phyloP scores from a whole-genome alignment of 2,113 vertebrate genomes.

The Corythornis madagascariensis region DNA sequence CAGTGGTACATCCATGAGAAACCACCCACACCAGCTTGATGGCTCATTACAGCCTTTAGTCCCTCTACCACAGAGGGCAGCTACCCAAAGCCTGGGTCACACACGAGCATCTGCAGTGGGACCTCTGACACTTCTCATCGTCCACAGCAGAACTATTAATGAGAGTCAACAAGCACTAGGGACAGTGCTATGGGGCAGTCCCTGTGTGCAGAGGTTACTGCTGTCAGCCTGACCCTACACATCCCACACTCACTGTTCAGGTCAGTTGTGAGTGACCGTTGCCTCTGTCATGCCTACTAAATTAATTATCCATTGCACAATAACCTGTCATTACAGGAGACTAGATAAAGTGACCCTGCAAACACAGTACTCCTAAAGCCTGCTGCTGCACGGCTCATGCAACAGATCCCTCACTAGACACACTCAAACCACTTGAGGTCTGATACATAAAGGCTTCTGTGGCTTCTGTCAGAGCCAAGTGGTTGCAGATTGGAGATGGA shows the following conservation, averaged over 20 bases:
- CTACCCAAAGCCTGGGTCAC: neutral
- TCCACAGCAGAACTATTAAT: neutral
- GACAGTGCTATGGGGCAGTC: neutral
- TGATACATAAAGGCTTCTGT: neutral
- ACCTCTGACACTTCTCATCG: neutral
- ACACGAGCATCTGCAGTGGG: neutral
- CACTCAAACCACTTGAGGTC: neutral
- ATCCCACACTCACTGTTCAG: neutral
- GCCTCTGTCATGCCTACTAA: neutral
- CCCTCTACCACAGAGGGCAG: neutral
- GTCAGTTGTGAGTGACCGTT: neutral
- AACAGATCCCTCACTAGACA: neutral
- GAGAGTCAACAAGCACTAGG: neutral
- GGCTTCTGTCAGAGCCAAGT: neutral
- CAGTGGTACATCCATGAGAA: neutral
- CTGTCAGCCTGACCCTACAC: neutral
- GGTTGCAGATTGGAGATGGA: neutral
- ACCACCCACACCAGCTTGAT: neutral
- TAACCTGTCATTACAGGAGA: neutral
- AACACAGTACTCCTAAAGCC: neutral
- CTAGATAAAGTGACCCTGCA: no score
- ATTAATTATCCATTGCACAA: neutral
- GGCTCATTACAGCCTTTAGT: neutral
- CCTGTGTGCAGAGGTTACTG: fast-evolving
- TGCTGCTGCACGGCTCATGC: neutral